These are phyloP conservation scores for Poecilia latipinna DNA, from an alignment of 2,113 vertebrate species.

Conservation along the genomic window DNA sequence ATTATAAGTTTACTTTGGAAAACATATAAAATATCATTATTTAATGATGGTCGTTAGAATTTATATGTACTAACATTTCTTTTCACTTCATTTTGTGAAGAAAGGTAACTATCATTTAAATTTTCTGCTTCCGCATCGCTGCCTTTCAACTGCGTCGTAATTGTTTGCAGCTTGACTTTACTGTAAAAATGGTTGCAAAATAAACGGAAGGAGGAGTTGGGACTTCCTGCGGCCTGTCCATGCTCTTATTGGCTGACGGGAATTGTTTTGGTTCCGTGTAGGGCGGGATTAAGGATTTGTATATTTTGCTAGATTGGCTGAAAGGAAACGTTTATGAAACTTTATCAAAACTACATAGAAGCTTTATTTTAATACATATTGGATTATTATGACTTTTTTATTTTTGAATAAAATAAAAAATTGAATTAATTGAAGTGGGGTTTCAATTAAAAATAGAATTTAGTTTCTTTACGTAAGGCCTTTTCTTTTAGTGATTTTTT, in stretches of 20 bases:
- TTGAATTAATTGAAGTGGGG: no score
- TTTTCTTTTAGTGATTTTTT: no score
- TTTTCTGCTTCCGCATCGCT: not conserved
- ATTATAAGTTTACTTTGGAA: no score
- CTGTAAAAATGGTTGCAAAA: conserved; percentile 43
- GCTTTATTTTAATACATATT: no score
- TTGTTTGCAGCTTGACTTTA: conserved; percentile 14
- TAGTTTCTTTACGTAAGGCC: no score
- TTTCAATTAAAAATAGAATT: no score
- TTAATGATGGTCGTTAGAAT: not conserved
- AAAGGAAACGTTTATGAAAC: not conserved
- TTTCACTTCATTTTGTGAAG: not conserved
- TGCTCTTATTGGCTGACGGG: not conserved
- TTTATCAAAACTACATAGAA: not conserved
- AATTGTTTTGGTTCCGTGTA: conserved; percentile 21
- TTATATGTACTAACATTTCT: not conserved
- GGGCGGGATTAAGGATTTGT: not conserved
- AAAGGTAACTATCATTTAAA: not conserved
- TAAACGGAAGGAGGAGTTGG: conserved; percentile 9
- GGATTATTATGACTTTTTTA: no score
- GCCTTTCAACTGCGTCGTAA: not conserved
- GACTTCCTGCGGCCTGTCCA: conserved; percentile 1
- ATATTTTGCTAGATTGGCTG: conserved; percentile 14
- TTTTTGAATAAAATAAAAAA: no score
- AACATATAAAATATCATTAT: no score